Base-by-base conservation (phyloP, 2,113 vertebrate species). In the Hymenochirus boettgeri region DNA sequence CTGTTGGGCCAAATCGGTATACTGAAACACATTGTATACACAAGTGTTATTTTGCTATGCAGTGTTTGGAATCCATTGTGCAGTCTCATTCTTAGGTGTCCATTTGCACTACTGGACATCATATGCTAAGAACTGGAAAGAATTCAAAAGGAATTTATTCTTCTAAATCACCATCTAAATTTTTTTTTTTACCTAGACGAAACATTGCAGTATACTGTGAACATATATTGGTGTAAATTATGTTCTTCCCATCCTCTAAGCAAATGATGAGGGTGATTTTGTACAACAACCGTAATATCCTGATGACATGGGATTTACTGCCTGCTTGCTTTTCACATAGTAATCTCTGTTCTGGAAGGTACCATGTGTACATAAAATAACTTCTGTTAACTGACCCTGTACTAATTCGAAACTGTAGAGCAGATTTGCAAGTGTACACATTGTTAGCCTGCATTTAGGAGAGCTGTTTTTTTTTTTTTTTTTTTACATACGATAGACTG, bases 271-370 rank as follows among this genome's bases (percentile, higher is more conserved):
- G 33, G 33, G 2, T 8, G 33, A 35, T 48, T 22, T 48, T 66
- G 54, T 27, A 37, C 46, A 58, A 47, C 26, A 35, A 50, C 15
- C 24, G 27, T 25, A 9, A 10, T 37, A 58, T 66, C 50, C 46
- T 42, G 46, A 58, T 58, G 64, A 58, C 64, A 51, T 15, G 7
- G 58, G 64, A 66, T 66, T 67, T 67, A 67, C 65, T 59, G 37
- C 65, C 25, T 52, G 12, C 25, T 23, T n/a, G 50, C n/a, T n/a
- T n/a, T n/a, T n/a, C n/a, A n/a, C n/a, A n/a, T n/a, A n/a, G n/a
- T n/a, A n/a, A n/a, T n/a, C n/a, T n/a, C n/a, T 51, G 17, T 39
- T 24, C 22, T 57, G 35, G 52, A 67, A 52, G 31, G 47, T 59
- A 52, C 64, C 33, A 67, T 59, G 56, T 67, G 56, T 57, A 67